Evolutionary conservation across 2,888 invertebrate genomes (phyloP).

Genomic region (Lepetodrilus schrolli): DNA sequence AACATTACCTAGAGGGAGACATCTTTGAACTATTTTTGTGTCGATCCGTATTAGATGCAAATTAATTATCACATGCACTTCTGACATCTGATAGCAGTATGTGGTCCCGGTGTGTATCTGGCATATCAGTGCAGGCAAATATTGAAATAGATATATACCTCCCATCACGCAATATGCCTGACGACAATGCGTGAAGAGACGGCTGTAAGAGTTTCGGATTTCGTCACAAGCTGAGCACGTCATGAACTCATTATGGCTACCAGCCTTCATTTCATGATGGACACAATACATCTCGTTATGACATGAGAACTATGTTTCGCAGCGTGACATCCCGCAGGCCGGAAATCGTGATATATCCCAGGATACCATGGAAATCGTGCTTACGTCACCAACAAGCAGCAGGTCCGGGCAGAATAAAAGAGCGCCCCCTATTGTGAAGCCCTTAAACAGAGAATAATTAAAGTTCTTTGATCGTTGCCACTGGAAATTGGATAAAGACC

Average conservation of each 20-base stretch:
- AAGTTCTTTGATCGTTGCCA: not conserved
- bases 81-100: too few species aligned
- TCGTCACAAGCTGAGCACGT: not conserved
- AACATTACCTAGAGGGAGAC: too few species aligned
- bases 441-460: constrained; percentile 3
- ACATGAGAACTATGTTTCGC: not conserved
- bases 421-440: constrained; percentile 21
- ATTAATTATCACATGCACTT: too few species aligned
- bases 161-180: too few species aligned
- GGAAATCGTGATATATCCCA: not conserved
- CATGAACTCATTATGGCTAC: not conserved
- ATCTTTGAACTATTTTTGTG: too few species aligned
- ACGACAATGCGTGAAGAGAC: not conserved
- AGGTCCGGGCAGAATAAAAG: constrained; percentile 7
- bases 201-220: not conserved
- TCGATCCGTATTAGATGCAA: too few species aligned
- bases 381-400: constrained; percentile 2
- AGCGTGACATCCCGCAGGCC: not conserved
- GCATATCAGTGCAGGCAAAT: too few species aligned
- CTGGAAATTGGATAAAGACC: not conserved
- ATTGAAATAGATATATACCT: not conserved
- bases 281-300: not conserved
- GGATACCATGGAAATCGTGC: not conserved
- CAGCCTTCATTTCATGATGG: not conserved
- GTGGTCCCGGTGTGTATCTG: too few species aligned